These are phyloP conservation scores for Liodrosophila aerea DNA, from an alignment of 2,888 invertebrate genomes.

Conservation along the genomic window DNA sequence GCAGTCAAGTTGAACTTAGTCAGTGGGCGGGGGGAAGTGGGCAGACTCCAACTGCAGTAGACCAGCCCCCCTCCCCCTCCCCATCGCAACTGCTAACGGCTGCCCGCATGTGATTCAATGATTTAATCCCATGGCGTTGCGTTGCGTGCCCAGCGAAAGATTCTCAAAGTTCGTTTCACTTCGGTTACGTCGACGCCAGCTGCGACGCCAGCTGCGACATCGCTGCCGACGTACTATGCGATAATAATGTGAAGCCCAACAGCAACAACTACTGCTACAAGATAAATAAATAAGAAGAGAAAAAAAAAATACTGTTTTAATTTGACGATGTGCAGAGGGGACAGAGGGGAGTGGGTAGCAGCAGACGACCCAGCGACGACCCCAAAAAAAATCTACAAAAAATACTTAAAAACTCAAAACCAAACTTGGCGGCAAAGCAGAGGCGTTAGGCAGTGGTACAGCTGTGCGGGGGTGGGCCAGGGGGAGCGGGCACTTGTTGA, in stretches of 20 bases:
- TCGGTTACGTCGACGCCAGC: conserved; percentile 33
- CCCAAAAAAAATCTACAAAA: conserved; percentile 6
- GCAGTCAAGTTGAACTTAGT: conserved; percentile 66
- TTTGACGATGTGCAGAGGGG: conserved; percentile 23
- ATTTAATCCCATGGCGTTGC: conserved; percentile 41
- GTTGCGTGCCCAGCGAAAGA: conserved; percentile 42
- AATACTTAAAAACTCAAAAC: background rate
- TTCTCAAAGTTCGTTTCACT: conserved; percentile 70
- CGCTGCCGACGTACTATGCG: conserved; percentile 34
- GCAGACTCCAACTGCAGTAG: conserved; percentile 49
- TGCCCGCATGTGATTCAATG: conserved; percentile 56
- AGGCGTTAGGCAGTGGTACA: background rate
- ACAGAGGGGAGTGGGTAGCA: too few relatives aligned
- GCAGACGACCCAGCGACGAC: too few relatives aligned
- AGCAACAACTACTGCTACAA: conserved; percentile 18
- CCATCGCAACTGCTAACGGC: conserved; percentile 1
- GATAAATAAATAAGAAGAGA: conserved; percentile 31
- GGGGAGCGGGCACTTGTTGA: background rate
- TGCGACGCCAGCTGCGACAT: background rate
- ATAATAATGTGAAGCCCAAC: conserved; percentile 57
- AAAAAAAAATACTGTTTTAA: conserved; percentile 33
- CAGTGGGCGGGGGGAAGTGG: too few relatives aligned
- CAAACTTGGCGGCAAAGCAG: conserved; percentile 15
- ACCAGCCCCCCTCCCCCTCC: background rate
- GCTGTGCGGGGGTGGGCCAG: background rate